Base-by-base conservation (phyloP, 2,113 vertebrate genomes). In the Heliornis fulica region DNA sequence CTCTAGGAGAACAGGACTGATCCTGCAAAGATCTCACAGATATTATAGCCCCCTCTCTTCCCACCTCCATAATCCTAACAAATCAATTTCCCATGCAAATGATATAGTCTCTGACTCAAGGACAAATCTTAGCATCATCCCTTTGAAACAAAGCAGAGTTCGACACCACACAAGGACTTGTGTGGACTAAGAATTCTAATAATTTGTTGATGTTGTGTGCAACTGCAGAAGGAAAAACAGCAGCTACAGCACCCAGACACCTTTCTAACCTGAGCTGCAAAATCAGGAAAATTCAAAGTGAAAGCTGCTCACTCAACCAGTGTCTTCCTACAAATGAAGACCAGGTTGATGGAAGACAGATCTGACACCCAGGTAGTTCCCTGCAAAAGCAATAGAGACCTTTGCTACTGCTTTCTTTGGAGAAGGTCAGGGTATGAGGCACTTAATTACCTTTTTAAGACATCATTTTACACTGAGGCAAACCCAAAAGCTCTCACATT, bases 381-480 rank as follows among this genome's bases (percentile, higher is more conserved):
- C 13, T 19, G 22, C 21, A 54, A 61, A 38, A 81, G 7, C 15
- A 34, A 8, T 7, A 31, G 6, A 60, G 32, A 72, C 15, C 36
- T 90, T 72, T 59, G 8, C 22, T 81, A 16, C 23, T 4, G 3
- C 20, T 15, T 63, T 20, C 65, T 46, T 38, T 57, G 66, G 28
- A 77, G 45, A 48, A 48, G 19, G 45, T 0, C 1, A 7, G 53
- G 43, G 34, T 6, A 61, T 48, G 43, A 83, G 48, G 23, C 10
- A 31, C 57, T n/a, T 81, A 61, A 60, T n/a, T n/a, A n/a, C n/a
- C 4, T 15, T 4, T 60, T 69, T 45, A 65, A 53, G 22, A 32
- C 0, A 0, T 4, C 16, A 51, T 41, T 76, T 60, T 10, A 34
- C 26, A 51, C 8, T 1, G 7, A 63, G 32, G 15, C 8, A 71